Evolutionary conservation across 2,888 invertebrate genomes (phyloP).

Genomic region (Fragum sueziense): DNA sequence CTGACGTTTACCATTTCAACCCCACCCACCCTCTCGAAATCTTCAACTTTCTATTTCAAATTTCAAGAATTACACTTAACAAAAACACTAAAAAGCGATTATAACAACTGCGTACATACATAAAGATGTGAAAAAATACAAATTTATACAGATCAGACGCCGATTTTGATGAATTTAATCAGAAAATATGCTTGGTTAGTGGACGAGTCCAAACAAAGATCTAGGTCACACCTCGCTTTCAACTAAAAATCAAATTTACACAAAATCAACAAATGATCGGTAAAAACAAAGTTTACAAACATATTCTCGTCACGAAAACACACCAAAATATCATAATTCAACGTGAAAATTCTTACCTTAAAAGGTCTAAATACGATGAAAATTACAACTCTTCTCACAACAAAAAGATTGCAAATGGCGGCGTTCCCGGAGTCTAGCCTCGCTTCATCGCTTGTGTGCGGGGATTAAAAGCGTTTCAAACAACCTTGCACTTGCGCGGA

Average conservation of each 20-base stretch:
- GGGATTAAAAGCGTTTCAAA: background rate
- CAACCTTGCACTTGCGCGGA: background rate
- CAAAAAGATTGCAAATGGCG: constrained; percentile 5
- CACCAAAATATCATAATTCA: background rate
- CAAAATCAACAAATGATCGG: background rate
- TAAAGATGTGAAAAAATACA: no score
- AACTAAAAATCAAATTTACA: background rate
- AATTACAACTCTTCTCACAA: background rate
- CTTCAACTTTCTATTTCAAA: background rate
- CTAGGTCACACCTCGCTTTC: constrained; percentile 5
- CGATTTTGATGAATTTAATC: background rate
- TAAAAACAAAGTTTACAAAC: background rate
- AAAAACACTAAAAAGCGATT: no score
- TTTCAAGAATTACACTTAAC: no score
- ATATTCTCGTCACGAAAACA: background rate
- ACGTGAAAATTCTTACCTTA: background rate
- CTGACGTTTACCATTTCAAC: background rate
- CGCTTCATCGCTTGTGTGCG: background rate
- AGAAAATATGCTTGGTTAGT: background rate
- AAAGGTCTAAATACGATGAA: background rate
- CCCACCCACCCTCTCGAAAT: constrained; percentile 10
- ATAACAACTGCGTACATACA: no score
- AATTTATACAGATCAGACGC: no score
- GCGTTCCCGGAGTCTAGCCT: background rate
- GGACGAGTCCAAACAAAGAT: constrained; percentile 21